Evolutionary conservation across 2,797 vertebrate species (phyloP), one percentile per base, ranked within the genome.

Genomic region (Myioborus melanocephalus): DNA sequence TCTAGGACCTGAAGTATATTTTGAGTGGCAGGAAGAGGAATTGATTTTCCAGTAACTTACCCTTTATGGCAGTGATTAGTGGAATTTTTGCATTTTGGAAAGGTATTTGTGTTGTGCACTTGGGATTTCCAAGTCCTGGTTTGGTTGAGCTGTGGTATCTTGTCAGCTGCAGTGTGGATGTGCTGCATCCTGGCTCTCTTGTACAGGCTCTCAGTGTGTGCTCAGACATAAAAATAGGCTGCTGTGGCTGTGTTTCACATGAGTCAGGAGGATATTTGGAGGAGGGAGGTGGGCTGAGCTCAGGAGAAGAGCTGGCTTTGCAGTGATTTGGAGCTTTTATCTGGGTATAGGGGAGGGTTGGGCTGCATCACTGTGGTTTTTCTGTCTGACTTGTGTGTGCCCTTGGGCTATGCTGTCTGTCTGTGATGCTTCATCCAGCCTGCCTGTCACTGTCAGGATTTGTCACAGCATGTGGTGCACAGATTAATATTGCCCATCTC

Each of bases 241-340:
- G 73, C 78, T 43, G 32, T 66, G 69, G 78, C 88, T 78, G 66
- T 19, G 65, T 82, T 94, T 68, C 0, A 1, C 26, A 47, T 95
- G 92, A 96, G 92, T 96, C 92, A 94, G 91, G 80, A 89, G 84
- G 93, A 87, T 93, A 87, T 92, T 87, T 91, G 84, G 79, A 83
- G 94, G 76, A 92, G 87, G 64, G 50, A 44, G 70, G 89, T 95
- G 93, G 95, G 92, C 83, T 95, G 94, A 94, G 69, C 87, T 83
- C 72, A 52, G 76, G 78, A 94, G 46, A 53, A 90, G 76, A 91
- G 86, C 63, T 80, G 79, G 34, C 44, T 79, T 82, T 83, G 85
- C 79, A 78, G 79, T 60, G 76, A 86, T 94, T 76, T 0, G 22
- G 35, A 88, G 83, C 80, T 83, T 69, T 91, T 79, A 78, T 69